Evolutionary conservation across 2,888 invertebrate species (phyloP), one percentile per base, ranked within the genome.

Genomic region (Drosophila limbata): DNA sequence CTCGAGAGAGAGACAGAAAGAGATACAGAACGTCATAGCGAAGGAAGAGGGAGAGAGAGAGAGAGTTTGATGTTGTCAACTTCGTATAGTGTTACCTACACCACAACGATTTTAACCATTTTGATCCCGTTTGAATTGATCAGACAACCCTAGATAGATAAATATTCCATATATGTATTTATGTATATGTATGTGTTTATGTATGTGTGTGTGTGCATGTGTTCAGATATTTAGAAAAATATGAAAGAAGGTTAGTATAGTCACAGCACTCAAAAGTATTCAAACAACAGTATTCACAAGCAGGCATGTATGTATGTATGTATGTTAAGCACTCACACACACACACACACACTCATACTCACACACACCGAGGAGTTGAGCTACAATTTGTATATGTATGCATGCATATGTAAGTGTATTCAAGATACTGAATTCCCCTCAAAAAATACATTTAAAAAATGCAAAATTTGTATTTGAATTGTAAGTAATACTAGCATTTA

Each of bases 111-210:
- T 39, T 35, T 31, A 33, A 21, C 61, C 44, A 61, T 35, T 53
- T 56, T 21, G 55, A 33, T 56, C 44, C 44, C 33, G 33, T 25
- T 44, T 56, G 44, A 15, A 53, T 35, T 42, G n/a, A 60, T 52
- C 60, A 31, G 40, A 44, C 45, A 21, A 56, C 37, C 31, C 66
- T 65, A 73, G 47, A 59, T 65, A 73, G 47, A 57, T 65, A 31
- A 51, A 47, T 53, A 73, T 28, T 19, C 28, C 44, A 28, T 48
- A 37, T 28, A 25, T 15, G 25, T 25, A 19, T 35, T 11, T 35
- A 31, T 44, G 21, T 15, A n/a, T 44, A 11, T 13, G 13, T 31
- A 19, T 56, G 4, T 28, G 28, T 28, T 28, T 56, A 10, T 56
- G 56, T 45, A 31, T 52, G 25, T 28, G 39, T 44, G 28, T n/a